Evolutionary conservation across 2,113 vertebrate species (phyloP), one percentile per base, ranked within the genome.

Genomic region (Sprattus sprattus): DNA sequence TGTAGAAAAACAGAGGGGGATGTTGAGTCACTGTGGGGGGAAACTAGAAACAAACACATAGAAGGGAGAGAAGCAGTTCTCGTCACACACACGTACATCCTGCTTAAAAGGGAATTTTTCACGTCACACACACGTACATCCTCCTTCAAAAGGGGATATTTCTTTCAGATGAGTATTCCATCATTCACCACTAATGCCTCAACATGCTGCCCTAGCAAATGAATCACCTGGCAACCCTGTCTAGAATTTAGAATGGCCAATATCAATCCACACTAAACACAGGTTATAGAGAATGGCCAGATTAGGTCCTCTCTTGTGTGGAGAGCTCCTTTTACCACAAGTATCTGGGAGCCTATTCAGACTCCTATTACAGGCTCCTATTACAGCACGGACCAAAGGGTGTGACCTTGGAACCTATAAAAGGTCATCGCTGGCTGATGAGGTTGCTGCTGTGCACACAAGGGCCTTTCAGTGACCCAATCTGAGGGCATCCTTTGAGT

Each of bases 361-460:
- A 15, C 28, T 78, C 28, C 5, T 16, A 78, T 28, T 78, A 67
- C 9, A 25, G 64, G 64, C 8, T 67, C 28, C 78, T 83, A 67
- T 81, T 67, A 52, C 39, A 81, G 64, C 67, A 83, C 54, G 83
- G 64, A 28, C n/a, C 54, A 60, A 67, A 28, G 64, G 64, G 10
- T 78, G 71, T 78, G 32, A 39, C 71, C 71, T 78, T 78, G 28
- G 11, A 78, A 78, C 71, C 28, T 78, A 78, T 78, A 28, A 78
- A 39, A 78, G 71, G 71, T 78, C 71, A 78, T 78, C 15, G 10
- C 71, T 39, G 25, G 71, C 71, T 78, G 71, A 78, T 78, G 71
- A 78, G 71, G 28, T 78, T 32, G 2, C 71, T 39, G 32, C 28
- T 78, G 11, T 6, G 28, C 64, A 78, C 11, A 78, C 28, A 16